A percentile compares a stretch with the other conserved stretches of the same genome.
These are phyloP conservation scores for Ischnus inquisitorius DNA, from an alignment of 2,888 invertebrate species.

Conservation along the genomic window DNA sequence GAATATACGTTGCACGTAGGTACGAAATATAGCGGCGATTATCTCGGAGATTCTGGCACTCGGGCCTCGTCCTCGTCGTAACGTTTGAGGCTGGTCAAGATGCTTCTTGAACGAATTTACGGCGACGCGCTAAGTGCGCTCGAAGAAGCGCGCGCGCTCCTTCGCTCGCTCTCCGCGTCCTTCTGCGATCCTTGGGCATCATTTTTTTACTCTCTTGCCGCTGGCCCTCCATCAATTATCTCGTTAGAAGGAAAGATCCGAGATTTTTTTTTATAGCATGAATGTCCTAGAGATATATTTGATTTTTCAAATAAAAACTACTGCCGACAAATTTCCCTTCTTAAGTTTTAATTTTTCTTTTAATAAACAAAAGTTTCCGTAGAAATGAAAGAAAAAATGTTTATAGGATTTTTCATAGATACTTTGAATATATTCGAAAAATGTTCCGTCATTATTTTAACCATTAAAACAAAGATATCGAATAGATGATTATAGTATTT, in stretches of 20 bases:
- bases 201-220: not conserved
- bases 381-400: no score
- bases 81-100: conserved; percentile 61
- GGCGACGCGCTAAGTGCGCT: conserved; percentile 56
- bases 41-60: conserved; percentile 52
- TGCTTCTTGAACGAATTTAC: conserved; percentile 61
- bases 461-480: no score
- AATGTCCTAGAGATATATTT: no score
- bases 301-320: no score
- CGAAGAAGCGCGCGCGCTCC: conserved; percentile 16
- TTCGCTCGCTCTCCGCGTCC: conserved; percentile 14
- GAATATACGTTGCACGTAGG: conserved; percentile 16
- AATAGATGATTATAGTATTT: no score
- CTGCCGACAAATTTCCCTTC: no score
- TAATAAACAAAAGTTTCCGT: no score
- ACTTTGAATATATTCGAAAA: no score
- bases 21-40: conserved; percentile 43
- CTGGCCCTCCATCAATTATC: not conserved
- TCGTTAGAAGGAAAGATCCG: not conserved
- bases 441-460: no score
- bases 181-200: conserved; percentile 7
- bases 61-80: conserved; percentile 47
- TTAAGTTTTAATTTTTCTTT: not conserved
- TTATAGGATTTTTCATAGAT: no score
- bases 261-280: not conserved